Conservation (phyloP, 2,113 vertebrate genomes). For the Hippocampus guttulatus region DNA sequence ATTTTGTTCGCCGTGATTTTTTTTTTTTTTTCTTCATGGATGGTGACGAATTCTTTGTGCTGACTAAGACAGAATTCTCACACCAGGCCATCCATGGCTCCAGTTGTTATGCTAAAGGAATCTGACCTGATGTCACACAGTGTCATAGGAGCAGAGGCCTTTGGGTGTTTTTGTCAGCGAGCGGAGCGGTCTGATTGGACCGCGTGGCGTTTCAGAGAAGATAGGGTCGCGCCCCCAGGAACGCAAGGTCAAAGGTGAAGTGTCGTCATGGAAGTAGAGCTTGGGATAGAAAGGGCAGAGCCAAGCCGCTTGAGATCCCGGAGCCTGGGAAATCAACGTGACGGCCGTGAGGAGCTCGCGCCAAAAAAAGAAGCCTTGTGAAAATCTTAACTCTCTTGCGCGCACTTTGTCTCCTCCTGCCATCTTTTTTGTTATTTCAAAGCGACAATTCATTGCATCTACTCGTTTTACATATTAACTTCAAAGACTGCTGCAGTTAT, state of each 20-base stretch:
- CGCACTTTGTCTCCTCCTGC: constrained; percentile 17
- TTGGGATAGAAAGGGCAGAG: constrained; percentile 60
- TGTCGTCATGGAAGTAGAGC: constrained; percentile 68
- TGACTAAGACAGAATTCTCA: constrained; percentile 56
- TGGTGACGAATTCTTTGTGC: constrained; percentile 49
- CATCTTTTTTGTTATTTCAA: constrained; percentile 4
- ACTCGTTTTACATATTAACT: constrained; percentile 11
- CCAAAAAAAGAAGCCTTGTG: constrained; percentile 37
- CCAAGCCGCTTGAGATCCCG: constrained; percentile 52
- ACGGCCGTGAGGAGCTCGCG: constrained; percentile 37
- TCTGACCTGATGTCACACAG: constrained; percentile 72
- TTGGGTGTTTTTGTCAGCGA: constrained; percentile 66
- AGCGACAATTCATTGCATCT: constrained; percentile 13
- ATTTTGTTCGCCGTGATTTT: not conserved
- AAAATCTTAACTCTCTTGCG: constrained; percentile 15
- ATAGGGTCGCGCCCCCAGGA: constrained; percentile 53
- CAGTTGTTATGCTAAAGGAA: constrained; percentile 71
- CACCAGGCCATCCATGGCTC: constrained; percentile 29
- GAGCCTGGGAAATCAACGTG: constrained; percentile 62
- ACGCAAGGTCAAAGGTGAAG: constrained; percentile 64
- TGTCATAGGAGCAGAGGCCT: constrained; percentile 65
- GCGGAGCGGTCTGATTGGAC: constrained; percentile 52
- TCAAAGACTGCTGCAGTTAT: constrained; percentile 12
- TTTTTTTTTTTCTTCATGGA: constrained; percentile 8
- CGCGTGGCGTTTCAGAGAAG: constrained; percentile 59